Conservation (phyloP, 1,140 invertebrate genomes). For the Amyelois transitella region DNA sequence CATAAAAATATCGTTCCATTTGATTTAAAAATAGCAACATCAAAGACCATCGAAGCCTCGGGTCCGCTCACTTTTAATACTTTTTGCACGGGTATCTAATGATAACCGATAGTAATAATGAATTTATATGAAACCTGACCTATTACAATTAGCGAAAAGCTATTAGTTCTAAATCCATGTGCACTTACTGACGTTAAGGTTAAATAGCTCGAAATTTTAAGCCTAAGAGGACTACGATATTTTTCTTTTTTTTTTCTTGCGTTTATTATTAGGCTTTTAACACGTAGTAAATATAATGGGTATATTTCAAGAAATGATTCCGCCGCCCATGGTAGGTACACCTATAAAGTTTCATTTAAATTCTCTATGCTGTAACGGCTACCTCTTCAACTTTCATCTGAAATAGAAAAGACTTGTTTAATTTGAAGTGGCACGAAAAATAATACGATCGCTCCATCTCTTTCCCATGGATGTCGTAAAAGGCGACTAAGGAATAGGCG, state of each 20-base stretch:
- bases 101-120: constrained; percentile 36
- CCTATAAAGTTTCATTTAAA: constrained; percentile 68
- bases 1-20: constrained; percentile 62
- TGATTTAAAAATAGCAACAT: constrained; percentile 46
- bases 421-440: too few species aligned
- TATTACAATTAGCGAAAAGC: constrained; percentile 50
- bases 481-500: too few species aligned
- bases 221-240: constrained; percentile 66
- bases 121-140: constrained; percentile 40
- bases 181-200: constrained; percentile 68
- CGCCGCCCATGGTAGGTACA: constrained; percentile 63
- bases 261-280: constrained; percentile 68
- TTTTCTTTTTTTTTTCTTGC: constrained; percentile 61
- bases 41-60: constrained; percentile 31
- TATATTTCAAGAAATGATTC: constrained; percentile 64
- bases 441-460: neutral
- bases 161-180: constrained; percentile 65
- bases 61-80: constrained; percentile 36
- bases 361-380: constrained; percentile 58
- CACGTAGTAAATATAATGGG: constrained; percentile 67
- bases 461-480: too few species aligned
- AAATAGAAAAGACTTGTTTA: constrained; percentile 31
- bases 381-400: constrained; percentile 72
- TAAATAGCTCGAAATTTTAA: constrained; percentile 67
- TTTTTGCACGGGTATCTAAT: constrained; percentile 38